These are phyloP conservation scores for Hylaea fasciaria DNA, from an alignment of 2,888 invertebrate species.

Conservation along the genomic window DNA sequence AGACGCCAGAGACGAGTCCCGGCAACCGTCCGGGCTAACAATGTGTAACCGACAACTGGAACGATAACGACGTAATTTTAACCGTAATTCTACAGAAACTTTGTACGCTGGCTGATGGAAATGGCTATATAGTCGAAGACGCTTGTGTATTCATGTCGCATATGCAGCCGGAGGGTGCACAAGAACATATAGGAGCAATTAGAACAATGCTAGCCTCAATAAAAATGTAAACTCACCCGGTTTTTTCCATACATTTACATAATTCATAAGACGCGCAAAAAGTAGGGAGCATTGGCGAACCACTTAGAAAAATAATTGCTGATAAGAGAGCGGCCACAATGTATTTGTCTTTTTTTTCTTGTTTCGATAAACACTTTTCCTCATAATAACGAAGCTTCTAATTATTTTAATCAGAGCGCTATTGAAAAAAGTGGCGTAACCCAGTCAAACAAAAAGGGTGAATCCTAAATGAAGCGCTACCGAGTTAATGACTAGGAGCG, in stretches of 20 bases:
- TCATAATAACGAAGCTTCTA: slow-evolving; percentile 64
- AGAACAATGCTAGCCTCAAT: slow-evolving; percentile 57
- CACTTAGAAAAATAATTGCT: slow-evolving; percentile 44
- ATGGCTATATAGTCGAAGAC: slow-evolving; percentile 35
- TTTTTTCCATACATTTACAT: slow-evolving; percentile 48
- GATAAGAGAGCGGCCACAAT: slow-evolving; percentile 43
- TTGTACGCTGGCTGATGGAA: slow-evolving; percentile 53
- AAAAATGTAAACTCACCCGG: slow-evolving; percentile 63
- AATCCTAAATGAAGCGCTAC: slow-evolving; percentile 62
- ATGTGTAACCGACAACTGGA: slow-evolving; percentile 43
- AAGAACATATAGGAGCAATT: slow-evolving; percentile 57
- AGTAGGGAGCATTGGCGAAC: slow-evolving; percentile 45
- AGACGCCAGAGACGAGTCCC: no score
- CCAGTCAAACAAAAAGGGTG: slow-evolving; percentile 57
- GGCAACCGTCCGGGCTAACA: not conserved
- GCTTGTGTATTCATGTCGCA: slow-evolving; percentile 46
- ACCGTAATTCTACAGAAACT: slow-evolving; percentile 49
- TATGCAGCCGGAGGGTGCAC: slow-evolving; percentile 46
- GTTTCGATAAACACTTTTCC: slow-evolving; percentile 58
- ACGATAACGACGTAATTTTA: slow-evolving; percentile 65
- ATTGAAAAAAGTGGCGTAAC: slow-evolving; percentile 57
- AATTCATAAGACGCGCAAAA: slow-evolving; percentile 50
- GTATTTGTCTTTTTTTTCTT: slow-evolving; percentile 43
- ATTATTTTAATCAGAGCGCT: slow-evolving; percentile 66
- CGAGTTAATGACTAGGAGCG: slow-evolving; percentile 71